These are phyloP conservation scores for Thereuonema tuberculata DNA, from an alignment of 1,140 invertebrate species.

Conservation along the genomic window DNA sequence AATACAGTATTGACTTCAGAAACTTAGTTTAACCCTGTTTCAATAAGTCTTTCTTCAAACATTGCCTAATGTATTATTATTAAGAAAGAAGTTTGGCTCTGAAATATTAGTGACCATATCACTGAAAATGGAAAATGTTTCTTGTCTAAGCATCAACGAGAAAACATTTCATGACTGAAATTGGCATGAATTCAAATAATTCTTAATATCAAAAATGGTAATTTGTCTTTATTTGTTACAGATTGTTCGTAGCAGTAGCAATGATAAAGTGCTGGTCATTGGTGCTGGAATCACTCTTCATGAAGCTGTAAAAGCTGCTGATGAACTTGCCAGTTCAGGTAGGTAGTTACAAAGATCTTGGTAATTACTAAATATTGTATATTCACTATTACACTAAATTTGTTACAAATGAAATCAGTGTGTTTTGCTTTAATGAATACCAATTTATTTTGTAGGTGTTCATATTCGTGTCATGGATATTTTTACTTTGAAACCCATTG, in stretches of 20 bases:
- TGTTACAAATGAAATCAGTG: background rate
- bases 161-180: too few relatives aligned
- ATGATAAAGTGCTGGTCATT: constrained; percentile 72
- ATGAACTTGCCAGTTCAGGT: constrained; percentile 50
- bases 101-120: too few relatives aligned
- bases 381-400: too few relatives aligned
- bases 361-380: background rate
- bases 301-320: constrained; percentile 75
- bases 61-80: too few relatives aligned
- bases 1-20: too few relatives aligned
- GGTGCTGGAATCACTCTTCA: constrained; percentile 85
- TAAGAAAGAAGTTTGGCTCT: too few relatives aligned
- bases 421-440: background rate
- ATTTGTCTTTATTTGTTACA: constrained; percentile 13
- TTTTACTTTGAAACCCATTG: constrained; percentile 93
- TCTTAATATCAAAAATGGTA: too few relatives aligned
- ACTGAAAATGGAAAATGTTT: background rate
- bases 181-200: too few relatives aligned
- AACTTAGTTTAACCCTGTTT: too few relatives aligned
- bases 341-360: constrained; percentile 14
- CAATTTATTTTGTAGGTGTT: constrained; percentile 30
- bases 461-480: constrained; percentile 73
- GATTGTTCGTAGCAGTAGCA: constrained; percentile 53
- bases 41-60: too few relatives aligned
- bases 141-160: too few relatives aligned